Evolutionary conservation across 2,113 vertebrate species (phyloP).

Genomic region (Protomyctophum bolini): DNA sequence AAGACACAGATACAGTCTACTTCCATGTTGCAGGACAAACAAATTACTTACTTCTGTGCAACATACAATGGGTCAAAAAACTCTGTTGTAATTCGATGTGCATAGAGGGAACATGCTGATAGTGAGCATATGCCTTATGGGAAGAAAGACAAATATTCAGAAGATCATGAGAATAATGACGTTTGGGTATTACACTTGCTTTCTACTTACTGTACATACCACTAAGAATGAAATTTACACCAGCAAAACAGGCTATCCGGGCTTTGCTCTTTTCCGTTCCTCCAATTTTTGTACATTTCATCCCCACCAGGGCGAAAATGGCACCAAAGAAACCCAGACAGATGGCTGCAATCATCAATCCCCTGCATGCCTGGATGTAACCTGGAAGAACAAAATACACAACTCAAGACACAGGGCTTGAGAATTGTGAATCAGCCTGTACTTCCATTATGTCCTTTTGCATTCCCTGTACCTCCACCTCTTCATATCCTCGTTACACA

Average conservation of each 20-base stretch:
- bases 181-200: not conserved
- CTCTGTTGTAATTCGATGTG: conserved; percentile 92
- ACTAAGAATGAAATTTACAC: conserved; percentile 86
- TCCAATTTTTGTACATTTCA: conserved; percentile 97
- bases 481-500: not conserved
- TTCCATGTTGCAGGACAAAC: not conserved
- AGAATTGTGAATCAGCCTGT: no score
- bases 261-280: conserved; percentile 90
- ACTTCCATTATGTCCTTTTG: not conserved
- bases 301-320: conserved; percentile 88
- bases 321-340: conserved; percentile 92
- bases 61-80: conserved; percentile 93
- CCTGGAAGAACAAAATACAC: conserved; percentile 72
- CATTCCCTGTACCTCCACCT: not conserved
- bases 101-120: conserved; percentile 92
- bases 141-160: not conserved
- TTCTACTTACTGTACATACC: conserved; percentile 76
- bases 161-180: not conserved
- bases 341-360: conserved; percentile 91
- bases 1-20: not conserved
- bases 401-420: not conserved
- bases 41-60: conserved; percentile 90
- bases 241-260: conserved; percentile 87
- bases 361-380: conserved; percentile 95
- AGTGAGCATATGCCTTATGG: conserved; percentile 89